Evolutionary conservation across 2,113 vertebrate genomes (phyloP).

Genomic region (Natator depressus): DNA sequence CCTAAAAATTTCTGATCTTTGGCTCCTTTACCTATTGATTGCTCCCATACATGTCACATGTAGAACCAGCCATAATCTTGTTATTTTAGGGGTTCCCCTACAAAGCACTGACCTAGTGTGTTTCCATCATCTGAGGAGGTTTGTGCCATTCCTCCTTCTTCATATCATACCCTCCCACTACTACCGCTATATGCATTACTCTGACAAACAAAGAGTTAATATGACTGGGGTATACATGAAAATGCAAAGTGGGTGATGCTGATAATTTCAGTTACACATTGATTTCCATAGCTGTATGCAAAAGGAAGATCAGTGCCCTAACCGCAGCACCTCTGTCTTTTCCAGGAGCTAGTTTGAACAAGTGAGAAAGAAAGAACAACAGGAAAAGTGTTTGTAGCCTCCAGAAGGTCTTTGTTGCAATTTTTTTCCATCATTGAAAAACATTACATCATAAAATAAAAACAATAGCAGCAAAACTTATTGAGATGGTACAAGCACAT

Average conservation of each 20-base stretch:
- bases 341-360: not conserved
- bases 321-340: not conserved
- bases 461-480: conserved; percentile 80
- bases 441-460: conserved; percentile 77
- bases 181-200: not conserved
- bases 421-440: conserved; percentile 70
- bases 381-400: conserved; percentile 54
- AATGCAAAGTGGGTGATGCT: not conserved
- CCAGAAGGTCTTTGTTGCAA: conserved; percentile 79
- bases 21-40: not conserved
- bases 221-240: not conserved
- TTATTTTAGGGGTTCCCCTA: not conserved
- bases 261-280: not conserved
- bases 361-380: conserved; percentile 38
- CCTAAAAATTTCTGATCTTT: not conserved
- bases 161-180: not conserved
- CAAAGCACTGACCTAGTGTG: not conserved
- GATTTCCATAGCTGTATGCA: not conserved
- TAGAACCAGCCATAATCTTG: not conserved
- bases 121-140: not conserved
- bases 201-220: not conserved
- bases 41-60: not conserved
- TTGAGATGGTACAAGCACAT: conserved; percentile 74
- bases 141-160: not conserved
- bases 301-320: not conserved